Base-by-base conservation (phyloP, 2,888 invertebrate genomes). In the Synanthedon andrenaeformis region DNA sequence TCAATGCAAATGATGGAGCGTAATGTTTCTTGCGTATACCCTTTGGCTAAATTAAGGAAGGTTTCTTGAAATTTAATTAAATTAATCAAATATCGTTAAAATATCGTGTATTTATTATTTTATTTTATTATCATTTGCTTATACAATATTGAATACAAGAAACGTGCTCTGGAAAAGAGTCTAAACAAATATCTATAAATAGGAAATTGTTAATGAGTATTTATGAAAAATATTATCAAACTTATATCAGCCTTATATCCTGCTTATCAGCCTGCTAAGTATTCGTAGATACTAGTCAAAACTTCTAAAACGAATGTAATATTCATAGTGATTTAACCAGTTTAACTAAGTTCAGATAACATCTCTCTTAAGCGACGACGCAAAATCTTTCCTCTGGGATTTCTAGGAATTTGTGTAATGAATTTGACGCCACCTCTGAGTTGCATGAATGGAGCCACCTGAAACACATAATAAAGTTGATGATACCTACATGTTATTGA, bases 391-490 rank as follows among this genome's bases (percentile, higher is more conserved):
- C 93, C 93, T 50, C 90, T 89, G 1, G 91, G 83, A 66, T 91
- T 92, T 71, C 90, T 91, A 6, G 93, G 93, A 64, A 94, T 90
- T 66, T 86, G 82, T 23, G 90, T 78, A 42, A 93, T 73, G 71
- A 94, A 93, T 59, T 79, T 80, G 2, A 94, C 90, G 17, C 93
- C 92, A 45, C 92, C 93, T 64, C 89, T 80, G 52, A 94, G 79
- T 62, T 88, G 87, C 82, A 93, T 93, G 65, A 89, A 90, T 19
- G 88, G 79, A 1, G 92, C 86, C 8, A 79, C 79, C 79, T 79
- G 61, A 58, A 56, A 57, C 52, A 53, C 53, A 49, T 42, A 41
- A 42, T 23, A 42, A 42, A 35, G 35, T 10, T 35, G 6, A 10
- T 35, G 35, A 35, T 10, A 23, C 23, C 23, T 6, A 35, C 35